Evolutionary conservation across 1,140 invertebrate species (phyloP).

Genomic region (Aporrectodea caliginosa): DNA sequence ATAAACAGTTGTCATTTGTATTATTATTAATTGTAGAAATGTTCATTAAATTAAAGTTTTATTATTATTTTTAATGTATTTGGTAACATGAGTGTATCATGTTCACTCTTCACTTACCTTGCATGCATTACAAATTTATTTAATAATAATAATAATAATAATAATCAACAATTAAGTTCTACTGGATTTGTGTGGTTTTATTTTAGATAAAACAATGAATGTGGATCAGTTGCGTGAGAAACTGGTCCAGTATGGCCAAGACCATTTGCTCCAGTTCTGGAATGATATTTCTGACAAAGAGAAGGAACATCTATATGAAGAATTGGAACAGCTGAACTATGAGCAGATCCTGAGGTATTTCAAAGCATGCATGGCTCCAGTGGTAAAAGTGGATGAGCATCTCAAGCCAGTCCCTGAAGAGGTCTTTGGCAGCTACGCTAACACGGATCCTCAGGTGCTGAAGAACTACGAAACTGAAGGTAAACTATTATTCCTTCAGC

Average conservation of each 20-base stretch:
- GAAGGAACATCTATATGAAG: constrained; percentile 39
- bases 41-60: no score
- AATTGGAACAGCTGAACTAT: constrained; percentile 43
- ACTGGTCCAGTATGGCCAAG: constrained; percentile 63
- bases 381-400: constrained; percentile 67
- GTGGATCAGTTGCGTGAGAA: constrained; percentile 27
- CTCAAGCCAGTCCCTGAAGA: constrained; percentile 76
- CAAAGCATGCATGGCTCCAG: constrained; percentile 67
- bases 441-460: constrained; percentile 62
- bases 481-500: no score
- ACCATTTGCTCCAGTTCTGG: constrained; percentile 83
- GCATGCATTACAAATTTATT: no score
- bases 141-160: no score
- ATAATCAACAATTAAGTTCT: no score
- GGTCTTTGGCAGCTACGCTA: constrained; percentile 67
- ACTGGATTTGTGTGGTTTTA: no score
- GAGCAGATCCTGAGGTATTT: constrained; percentile 64
- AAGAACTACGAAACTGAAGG: constrained; percentile 65
- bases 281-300: constrained; percentile 67
- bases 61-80: no score
- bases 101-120: no score
- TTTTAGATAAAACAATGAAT: neutral
- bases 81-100: no score
- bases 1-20: no score
- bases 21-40: no score